These are phyloP conservation scores for Cyclopterus lumpus DNA, from an alignment of 2,797 vertebrate genomes.

Conservation along the genomic window DNA sequence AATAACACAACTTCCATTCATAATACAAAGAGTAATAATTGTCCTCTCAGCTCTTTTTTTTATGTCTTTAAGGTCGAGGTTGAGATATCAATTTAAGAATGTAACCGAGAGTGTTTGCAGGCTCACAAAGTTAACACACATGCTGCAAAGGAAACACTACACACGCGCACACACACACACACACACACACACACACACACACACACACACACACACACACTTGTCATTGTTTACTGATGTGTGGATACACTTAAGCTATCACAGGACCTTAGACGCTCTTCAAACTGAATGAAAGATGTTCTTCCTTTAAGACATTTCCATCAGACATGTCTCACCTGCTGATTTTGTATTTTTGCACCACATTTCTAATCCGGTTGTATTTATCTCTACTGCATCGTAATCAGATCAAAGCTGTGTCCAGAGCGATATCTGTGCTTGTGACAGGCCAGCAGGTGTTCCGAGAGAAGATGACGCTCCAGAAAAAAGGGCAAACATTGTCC, in stretches of 20 bases:
- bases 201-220: not conserved
- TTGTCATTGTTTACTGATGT: slow-evolving; percentile 27
- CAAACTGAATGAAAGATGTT: slow-evolving; percentile 31
- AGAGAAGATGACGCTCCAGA: slow-evolving; percentile 67
- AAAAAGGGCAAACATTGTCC: slow-evolving; percentile 80
- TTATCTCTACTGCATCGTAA: slow-evolving; percentile 49
- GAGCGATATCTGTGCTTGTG: slow-evolving; percentile 55
- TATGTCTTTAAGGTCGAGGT: not conserved
- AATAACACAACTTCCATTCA: not conserved
- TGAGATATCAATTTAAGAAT: not conserved
- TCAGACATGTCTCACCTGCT: not conserved
- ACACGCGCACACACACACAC: no score
- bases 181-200: not conserved
- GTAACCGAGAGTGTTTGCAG: not conserved
- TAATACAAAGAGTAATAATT: not conserved
- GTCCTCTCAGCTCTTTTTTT: not conserved
- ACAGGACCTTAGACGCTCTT: slow-evolving; percentile 26
- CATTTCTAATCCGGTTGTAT: slow-evolving; percentile 24
- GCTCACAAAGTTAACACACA: not conserved
- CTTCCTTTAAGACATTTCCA: slow-evolving; percentile 10
- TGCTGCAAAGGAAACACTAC: not conserved
- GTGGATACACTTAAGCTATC: slow-evolving; percentile 17
- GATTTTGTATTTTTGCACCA: slow-evolving; percentile 19
- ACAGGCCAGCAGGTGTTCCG: slow-evolving; percentile 78
- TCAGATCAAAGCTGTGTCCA: slow-evolving; percentile 53